A percentile compares a stretch with the other conserved stretches of the same genome.
Evolutionary conservation across 2,797 vertebrate genomes (phyloP).

Genomic region (Myotis findleyi): DNA sequence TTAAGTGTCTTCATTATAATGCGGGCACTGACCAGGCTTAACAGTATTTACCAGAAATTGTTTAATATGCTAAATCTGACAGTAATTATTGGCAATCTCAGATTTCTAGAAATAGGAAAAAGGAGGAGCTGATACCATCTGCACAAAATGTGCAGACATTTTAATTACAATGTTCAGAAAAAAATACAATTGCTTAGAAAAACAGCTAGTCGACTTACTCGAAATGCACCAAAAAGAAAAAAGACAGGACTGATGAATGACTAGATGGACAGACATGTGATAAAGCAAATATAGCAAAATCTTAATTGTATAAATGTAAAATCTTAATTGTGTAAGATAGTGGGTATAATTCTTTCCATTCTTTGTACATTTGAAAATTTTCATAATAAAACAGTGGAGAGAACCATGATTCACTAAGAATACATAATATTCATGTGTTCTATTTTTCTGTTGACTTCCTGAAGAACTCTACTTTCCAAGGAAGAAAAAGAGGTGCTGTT

Average conservation of each 20-base stretch:
- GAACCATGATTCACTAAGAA: constrained; percentile 10
- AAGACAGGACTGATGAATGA: not conserved
- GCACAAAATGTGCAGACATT: constrained; percentile 27
- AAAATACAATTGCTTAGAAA: constrained; percentile 9
- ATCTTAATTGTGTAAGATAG: not conserved
- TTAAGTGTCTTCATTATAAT: constrained; percentile 31
- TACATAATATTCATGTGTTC: not conserved
- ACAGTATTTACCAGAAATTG: constrained; percentile 25
- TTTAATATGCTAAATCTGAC: constrained; percentile 18
- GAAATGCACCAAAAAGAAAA: not conserved
- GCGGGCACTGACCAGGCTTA: not conserved
- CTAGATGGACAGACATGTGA: not conserved
- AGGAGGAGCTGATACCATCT: constrained; percentile 42
- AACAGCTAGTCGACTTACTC: not conserved
- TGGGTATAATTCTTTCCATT: not conserved
- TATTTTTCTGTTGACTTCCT: constrained; percentile 26
- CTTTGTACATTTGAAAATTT: constrained; percentile 36
- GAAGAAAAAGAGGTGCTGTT: constrained; percentile 7
- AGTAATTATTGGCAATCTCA: not conserved
- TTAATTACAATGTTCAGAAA: not conserved
- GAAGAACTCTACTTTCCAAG: constrained; percentile 14
- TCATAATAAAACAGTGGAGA: not conserved
- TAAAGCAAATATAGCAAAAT: not conserved
- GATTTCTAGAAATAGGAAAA: constrained; percentile 53
- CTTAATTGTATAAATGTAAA: not conserved